Base-by-base conservation (phyloP, 2,888 invertebrate species). In the Branchinecta sandiegonensis region DNA sequence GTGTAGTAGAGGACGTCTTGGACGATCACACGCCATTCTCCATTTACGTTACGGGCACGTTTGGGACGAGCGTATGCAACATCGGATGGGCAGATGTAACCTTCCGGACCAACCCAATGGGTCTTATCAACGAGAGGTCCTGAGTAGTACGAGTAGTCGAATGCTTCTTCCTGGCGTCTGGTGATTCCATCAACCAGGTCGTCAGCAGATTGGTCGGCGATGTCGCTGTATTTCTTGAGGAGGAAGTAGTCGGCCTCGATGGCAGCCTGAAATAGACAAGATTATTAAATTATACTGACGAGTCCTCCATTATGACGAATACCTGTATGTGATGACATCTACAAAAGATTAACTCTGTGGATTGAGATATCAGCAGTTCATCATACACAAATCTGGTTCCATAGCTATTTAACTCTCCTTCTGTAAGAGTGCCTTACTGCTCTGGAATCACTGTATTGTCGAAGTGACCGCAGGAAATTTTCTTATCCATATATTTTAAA, bases 91-190 rank as follows among this genome's bases (percentile, higher is more conserved):
- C 74, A 74, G 68, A 73, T 72, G 71, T 74, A 74, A 46, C 73
- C 74, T 67, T 73, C 73, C 12, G 72, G 73, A 17, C 73, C 74
- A 12, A 66, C 68, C 74, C 74, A 74, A 72, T 74, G 72, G 46
- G 72, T 73, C 66, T 67, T 70, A 66, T 74, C 74, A 66, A 69
- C 73, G 17, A 72, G 73, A n/a, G 72, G 72, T 14, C 74, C 74
- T 9, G 72, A 71, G 70, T 74, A 74, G 72, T 70, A 71, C 46
- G 68, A 69, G 71, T 74, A 74, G 70, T 74, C 73, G 69, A 74
- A 74, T 47, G 67, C 63, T 46, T 70, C 71, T 68, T 74, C 74
- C 68, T 72, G 72, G 46, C 71, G 48, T 65, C 67, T 69, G 46
- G 72, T 69, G 46, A 74, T 66, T 37, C 67, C 66, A 23, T 73